Evolutionary conservation across 2,797 vertebrate species (phyloP).

Genomic region (Microcaecilia unicolor): DNA sequence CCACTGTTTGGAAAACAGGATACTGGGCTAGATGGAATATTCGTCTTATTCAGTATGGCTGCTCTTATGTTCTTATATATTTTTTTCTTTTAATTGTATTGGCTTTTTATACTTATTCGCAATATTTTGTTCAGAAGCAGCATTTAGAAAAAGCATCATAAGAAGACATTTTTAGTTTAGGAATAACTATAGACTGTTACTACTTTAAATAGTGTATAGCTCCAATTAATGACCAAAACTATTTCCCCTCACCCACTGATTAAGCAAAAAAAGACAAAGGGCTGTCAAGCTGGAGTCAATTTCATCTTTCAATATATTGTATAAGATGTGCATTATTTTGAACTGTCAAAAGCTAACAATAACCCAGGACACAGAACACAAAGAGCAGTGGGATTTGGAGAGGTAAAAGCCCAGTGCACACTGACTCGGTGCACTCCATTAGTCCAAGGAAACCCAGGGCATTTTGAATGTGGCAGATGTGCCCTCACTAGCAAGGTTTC

Average conservation of each 20-base stretch:
- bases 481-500: slow-evolving; percentile 33
- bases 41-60: too few species aligned
- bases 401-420: slow-evolving; percentile 10
- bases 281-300: slow-evolving; percentile 32
- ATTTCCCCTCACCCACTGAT: slow-evolving; percentile 48
- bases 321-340: slow-evolving; percentile 44
- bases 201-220: slow-evolving; percentile 21
- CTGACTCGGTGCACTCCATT: slow-evolving; percentile 28
- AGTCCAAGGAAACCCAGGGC: slow-evolving; percentile 27
- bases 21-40: too few species aligned
- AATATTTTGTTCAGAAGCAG: too few species aligned
- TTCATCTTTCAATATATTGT: slow-evolving; percentile 28
- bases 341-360: slow-evolving; percentile 31
- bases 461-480: slow-evolving; percentile 37
- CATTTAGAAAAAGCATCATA: too few species aligned
- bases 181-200: too few species aligned
- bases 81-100: too few species aligned
- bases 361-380: slow-evolving; percentile 27
- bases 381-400: slow-evolving; percentile 29
- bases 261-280: slow-evolving; percentile 37
- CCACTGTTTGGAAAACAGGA: too few species aligned
- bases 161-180: too few species aligned
- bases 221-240: slow-evolving; percentile 49
- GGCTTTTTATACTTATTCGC: too few species aligned
- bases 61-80: too few species aligned